Evolutionary conservation across 2,888 invertebrate species (phyloP), one percentile per base, ranked within the genome.

Genomic region (Lacanobia oleracea): DNA sequence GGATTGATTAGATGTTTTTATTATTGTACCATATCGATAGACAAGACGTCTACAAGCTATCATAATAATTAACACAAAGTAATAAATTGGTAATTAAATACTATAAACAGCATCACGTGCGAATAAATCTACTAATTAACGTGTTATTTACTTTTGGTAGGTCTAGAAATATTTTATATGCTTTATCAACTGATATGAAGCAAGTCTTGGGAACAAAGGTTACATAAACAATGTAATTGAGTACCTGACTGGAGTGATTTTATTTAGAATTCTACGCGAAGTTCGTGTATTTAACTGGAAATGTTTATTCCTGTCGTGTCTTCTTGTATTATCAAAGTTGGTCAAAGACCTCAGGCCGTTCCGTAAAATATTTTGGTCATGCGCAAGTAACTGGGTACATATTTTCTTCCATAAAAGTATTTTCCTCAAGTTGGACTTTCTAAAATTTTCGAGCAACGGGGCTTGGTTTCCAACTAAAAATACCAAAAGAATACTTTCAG

Each of bases 21-120:
- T n/a, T n/a, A n/a, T n/a, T n/a, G n/a, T n/a, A n/a, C n/a, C n/a
- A n/a, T n/a, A n/a, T n/a, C n/a, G n/a, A n/a, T 43, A 81, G 68
- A 76, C 56, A 59, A 16, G 10, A 53, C n/a, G 53, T 60, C 53
- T 79, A 48, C 10, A 8, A n/a, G 23, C 23, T 57, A 45, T 43
- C 51, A 50, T 43, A 57, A 53, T 59, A 61, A 60, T 77, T 54
- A 66, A 9, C 51, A 37, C 48, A 57, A 57, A 64, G 48, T 40
- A 23, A 50, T 48, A 51, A 62, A 51, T 69, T 70, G 67, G 73
- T 82, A 70, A 65, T 16, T 80, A 67, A 65, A 14, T 45, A 45
- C n/a, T 48, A 65, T 56, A 61, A 60, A 72, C 63, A 72, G 18
- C 18, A 18, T 66, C 68, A 68, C 82, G 56, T 63, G 82, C 65